Evolutionary conservation across 1,140 invertebrate species (phyloP), one percentile per base, ranked within the genome.

Genomic region (Pogonomyrmex californicus): DNA sequence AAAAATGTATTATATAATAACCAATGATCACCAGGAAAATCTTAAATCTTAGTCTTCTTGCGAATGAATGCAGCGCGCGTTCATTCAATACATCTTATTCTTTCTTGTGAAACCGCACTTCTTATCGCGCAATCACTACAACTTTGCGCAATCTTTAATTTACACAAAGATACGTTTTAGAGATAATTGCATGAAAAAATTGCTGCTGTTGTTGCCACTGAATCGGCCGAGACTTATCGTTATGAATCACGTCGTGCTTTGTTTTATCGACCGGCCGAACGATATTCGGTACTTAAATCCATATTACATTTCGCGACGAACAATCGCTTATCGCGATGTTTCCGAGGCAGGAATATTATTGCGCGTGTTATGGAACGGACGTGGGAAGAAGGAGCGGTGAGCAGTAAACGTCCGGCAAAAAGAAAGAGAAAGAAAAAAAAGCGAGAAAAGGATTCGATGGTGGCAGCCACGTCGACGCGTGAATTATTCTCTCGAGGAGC

Each of bases 401-500:
- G 23, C 23, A 0, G 75, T 83, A 83, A 83, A 82, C 36, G 41
- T 4, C 6, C 17, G 9, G 23, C 10, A 36, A 51, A 30, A 2
- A 33, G 9, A 66, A 49, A 65, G 5, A 33, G 9, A 66, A 49
- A 65, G 41, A 63, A 10, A 17, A 12, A 14, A 77, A 12, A 33
- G 75, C 14, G 41, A 78, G 0, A 1, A 30, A 3, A 49, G 33
- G 38, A 14, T 71, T 56, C 23, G 54, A 83, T 75, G 66, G 23
- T 10, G 17, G 12, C 14, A 12, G 41, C 14, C 51, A 82, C 54
- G 33, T 60, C 41, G 68, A 75, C 30, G 62, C n/a, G 79, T 60
- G 79, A 83, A 83, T 83, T 41, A 83, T 75, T 75, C 75, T 38
- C 60, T 75, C 79, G 79, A 17, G n/a, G 38, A 73, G 30, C 66